These are phyloP conservation scores for Synanceia verrucosa DNA, from an alignment of 2,797 vertebrate species.

Conservation along the genomic window DNA sequence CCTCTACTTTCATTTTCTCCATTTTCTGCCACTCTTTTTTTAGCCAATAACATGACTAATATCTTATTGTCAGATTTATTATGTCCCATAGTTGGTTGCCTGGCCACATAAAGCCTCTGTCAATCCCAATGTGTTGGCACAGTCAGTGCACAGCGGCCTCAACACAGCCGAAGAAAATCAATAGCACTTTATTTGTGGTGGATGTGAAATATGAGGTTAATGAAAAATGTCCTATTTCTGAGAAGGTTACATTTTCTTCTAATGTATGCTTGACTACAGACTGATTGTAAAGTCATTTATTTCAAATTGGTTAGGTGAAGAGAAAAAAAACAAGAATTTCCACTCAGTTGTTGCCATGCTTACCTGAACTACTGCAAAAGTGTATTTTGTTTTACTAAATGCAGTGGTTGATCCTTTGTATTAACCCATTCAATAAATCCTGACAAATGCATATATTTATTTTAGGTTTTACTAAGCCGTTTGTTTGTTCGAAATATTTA, in stretches of 20 bases:
- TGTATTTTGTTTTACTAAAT: constrained; percentile 3
- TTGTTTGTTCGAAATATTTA: constrained; percentile 11
- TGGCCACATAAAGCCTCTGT: constrained; percentile 58
- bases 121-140: constrained; percentile 54
- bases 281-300: constrained; percentile 28
- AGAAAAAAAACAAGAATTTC: background rate
- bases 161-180: constrained; percentile 57
- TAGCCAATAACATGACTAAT: constrained; percentile 65
- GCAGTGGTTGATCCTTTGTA: background rate
- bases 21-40: constrained; percentile 36
- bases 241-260: constrained; percentile 52
- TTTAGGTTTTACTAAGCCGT: background rate
- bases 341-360: background rate
- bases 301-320: constrained; percentile 12
- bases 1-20: constrained; percentile 50
- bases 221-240: constrained; percentile 57
- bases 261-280: constrained; percentile 32
- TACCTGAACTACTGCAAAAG: background rate
- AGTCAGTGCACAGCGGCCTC: constrained; percentile 51
- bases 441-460: background rate
- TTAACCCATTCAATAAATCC: background rate
- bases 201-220: constrained; percentile 60
- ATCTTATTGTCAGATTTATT: constrained; percentile 58
- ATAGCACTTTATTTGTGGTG: constrained; percentile 61
- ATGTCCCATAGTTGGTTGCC: constrained; percentile 40